phyloP scores from a whole-genome alignment of 2,888 invertebrate species.

The Meloe dianella region DNA sequence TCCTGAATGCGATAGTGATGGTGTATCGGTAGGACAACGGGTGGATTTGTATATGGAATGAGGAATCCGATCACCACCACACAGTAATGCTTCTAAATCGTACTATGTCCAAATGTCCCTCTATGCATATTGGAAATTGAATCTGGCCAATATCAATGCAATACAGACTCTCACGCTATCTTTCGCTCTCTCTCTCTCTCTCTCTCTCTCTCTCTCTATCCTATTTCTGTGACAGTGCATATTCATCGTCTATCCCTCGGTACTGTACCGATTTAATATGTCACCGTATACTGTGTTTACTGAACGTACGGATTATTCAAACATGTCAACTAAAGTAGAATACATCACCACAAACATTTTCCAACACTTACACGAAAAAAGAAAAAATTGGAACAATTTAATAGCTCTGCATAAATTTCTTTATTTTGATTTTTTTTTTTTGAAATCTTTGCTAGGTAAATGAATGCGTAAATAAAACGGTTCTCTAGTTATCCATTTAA shows the following conservation, averaged over 20 bases:
- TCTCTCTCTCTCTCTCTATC: too few species aligned
- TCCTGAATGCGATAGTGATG: slow-evolving; percentile 29
- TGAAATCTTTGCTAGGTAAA: not conserved
- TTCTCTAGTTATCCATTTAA: not conserved
- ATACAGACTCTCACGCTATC: too few species aligned
- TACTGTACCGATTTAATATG: slow-evolving; percentile 53
- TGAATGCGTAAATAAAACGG: not conserved
- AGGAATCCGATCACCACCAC: slow-evolving; percentile 55
- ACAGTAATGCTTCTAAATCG: slow-evolving; percentile 55
- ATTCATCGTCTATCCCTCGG: slow-evolving; percentile 45
- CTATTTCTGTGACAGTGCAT: slow-evolving; percentile 56
- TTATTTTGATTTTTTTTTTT: not conserved
- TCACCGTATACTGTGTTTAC: slow-evolving; percentile 58
- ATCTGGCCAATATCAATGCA: slow-evolving; percentile 57
- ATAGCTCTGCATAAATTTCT: not conserved
- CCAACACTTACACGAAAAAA: slow-evolving; percentile 23
- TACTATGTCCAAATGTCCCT: slow-evolving; percentile 43
- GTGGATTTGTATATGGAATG: slow-evolving; percentile 37
- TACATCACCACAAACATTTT: slow-evolving; percentile 49
- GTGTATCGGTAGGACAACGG: slow-evolving; percentile 27
- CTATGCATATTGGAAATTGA: slow-evolving; percentile 60
- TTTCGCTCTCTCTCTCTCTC: too few species aligned
- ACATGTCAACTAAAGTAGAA: slow-evolving; percentile 58
- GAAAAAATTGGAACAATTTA: not conserved
- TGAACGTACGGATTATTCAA: slow-evolving; percentile 57